Conservation (phyloP, 2,113 vertebrate genomes). For the Pluvianellus socialis region DNA sequence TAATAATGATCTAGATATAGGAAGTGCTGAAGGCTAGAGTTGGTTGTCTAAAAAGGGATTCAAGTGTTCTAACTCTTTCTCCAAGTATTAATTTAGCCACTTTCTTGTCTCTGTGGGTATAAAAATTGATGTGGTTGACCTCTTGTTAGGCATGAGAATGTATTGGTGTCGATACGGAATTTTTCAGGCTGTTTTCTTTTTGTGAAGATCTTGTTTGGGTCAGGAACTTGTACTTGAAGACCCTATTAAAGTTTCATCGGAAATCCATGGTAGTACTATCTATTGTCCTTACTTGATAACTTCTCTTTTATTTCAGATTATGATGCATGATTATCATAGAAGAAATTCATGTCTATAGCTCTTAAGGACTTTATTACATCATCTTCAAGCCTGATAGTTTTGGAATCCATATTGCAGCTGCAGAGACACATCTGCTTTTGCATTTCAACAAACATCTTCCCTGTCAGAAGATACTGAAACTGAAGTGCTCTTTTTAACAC, state of each 20-base stretch:
- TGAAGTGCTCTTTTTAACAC: slow-evolving; percentile 62
- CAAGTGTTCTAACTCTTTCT: background rate
- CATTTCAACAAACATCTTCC: slow-evolving; percentile 74
- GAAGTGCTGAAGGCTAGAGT: background rate
- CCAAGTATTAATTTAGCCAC: background rate
- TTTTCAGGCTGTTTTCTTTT: background rate
- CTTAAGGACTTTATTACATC: slow-evolving; percentile 94
- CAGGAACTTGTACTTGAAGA: background rate
- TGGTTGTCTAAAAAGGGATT: background rate
- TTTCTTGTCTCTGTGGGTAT: background rate
- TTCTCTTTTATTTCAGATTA: slow-evolving; percentile 80
- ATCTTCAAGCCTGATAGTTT: slow-evolving; percentile 96
- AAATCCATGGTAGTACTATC: background rate
- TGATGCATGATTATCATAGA: slow-evolving; percentile 92
- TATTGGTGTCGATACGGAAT: background rate
- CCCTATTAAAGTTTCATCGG: background rate
- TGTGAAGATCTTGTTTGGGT: background rate
- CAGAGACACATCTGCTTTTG: slow-evolving; percentile 64
- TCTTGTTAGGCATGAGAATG: background rate
- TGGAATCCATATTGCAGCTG: slow-evolving; percentile 80
- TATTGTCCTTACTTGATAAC: background rate
- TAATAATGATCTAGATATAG: background rate
- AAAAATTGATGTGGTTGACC: background rate
- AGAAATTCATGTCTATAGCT: slow-evolving; percentile 97
- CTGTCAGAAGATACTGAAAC: slow-evolving; percentile 60